Evolutionary conservation across 2,888 invertebrate genomes (phyloP).

Genomic region (Stomorhina lunata): DNA sequence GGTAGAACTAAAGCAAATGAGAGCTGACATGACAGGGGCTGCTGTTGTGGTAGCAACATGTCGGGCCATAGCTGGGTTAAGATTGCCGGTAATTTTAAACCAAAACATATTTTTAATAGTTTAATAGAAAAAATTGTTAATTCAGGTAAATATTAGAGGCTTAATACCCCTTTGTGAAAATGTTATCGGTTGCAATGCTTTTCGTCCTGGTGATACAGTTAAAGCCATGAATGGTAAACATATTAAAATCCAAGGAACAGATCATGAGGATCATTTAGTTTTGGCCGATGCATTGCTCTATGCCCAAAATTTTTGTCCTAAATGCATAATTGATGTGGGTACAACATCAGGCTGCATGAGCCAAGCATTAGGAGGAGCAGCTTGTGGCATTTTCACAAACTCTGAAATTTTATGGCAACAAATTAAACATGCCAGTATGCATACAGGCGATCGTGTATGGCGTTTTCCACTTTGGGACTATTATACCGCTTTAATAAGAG

Average conservation of each 20-base stretch:
- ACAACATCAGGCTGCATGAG: constrained; percentile 86
- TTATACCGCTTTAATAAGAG: constrained; percentile 83
- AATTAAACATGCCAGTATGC: constrained; percentile 84
- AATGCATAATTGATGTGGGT: constrained; percentile 87
- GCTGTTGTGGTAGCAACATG: constrained; percentile 87
- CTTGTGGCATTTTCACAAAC: constrained; percentile 87
- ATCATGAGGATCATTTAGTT: constrained; percentile 87
- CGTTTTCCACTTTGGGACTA: constrained; percentile 90
- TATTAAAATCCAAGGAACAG: constrained; percentile 87
- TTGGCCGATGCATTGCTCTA: constrained; percentile 89
- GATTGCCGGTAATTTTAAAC: constrained; percentile 82
- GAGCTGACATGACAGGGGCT: constrained; percentile 92
- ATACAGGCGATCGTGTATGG: constrained; percentile 90
- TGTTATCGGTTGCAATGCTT: constrained; percentile 87
- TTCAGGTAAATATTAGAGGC: constrained; percentile 84
- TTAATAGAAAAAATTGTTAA: too few relatives aligned
- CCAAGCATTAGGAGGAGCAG: constrained; percentile 83
- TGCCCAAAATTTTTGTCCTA: constrained; percentile 87
- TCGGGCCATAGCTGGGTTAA: constrained; percentile 85
- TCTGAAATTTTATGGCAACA: constrained; percentile 85
- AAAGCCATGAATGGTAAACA: constrained; percentile 87
- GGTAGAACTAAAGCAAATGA: constrained; percentile 85
- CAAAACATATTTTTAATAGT: too few relatives aligned
- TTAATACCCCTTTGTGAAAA: constrained; percentile 89
- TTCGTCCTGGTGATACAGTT: constrained; percentile 88